phyloP scores from a whole-genome alignment of 2,113 vertebrate genomes.

The Sylvicapra grimmia region DNA sequence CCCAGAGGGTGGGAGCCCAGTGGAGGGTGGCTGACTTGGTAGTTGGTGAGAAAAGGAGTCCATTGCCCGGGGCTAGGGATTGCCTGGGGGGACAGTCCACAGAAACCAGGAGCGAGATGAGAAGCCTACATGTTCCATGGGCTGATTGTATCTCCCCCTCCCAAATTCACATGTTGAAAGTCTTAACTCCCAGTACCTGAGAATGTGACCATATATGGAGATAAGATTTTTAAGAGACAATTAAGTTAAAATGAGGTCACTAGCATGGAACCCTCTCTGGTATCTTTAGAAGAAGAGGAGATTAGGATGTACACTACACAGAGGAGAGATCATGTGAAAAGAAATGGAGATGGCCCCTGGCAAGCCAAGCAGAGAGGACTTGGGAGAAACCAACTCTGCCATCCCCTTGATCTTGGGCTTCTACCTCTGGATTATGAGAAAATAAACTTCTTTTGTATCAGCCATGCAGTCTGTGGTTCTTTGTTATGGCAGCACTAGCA shows the following conservation, averaged over 20 bases:
- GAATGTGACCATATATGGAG: neutral
- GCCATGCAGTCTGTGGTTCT: neutral
- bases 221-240: neutral
- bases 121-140: neutral
- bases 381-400: neutral
- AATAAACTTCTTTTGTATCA: neutral
- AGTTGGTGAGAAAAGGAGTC: neutral
- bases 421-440: neutral
- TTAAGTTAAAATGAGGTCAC: neutral
- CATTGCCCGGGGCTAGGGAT: neutral
- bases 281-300: neutral
- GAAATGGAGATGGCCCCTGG: fast-evolving
- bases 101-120: neutral
- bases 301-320: neutral
- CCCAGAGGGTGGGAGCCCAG: neutral
- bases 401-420: too few species aligned
- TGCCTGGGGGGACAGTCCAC: neutral
- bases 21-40: neutral
- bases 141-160: neutral
- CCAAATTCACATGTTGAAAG: neutral
- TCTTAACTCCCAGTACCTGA: neutral
- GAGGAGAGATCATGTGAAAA: neutral
- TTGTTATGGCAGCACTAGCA: neutral
- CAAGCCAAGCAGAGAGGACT: neutral
- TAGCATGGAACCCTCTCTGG: neutral